These are phyloP conservation scores for Pseudococcus jackbeardsleyi DNA, from an alignment of 2,888 invertebrate genomes.

Conservation along the genomic window DNA sequence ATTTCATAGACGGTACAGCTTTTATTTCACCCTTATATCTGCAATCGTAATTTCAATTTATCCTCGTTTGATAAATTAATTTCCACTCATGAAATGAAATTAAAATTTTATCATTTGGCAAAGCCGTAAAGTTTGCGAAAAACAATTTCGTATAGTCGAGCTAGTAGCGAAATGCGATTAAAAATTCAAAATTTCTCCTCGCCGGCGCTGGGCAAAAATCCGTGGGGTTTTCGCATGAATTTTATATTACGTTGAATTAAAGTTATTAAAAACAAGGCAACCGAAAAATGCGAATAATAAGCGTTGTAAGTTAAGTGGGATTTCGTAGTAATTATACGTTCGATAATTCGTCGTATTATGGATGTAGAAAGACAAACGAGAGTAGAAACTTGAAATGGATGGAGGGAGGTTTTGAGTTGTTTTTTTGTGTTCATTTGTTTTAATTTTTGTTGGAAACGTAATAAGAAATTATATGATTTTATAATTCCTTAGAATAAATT, in stretches of 20 bases:
- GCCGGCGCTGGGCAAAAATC: background rate
- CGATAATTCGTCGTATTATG: background rate
- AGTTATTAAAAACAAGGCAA: background rate
- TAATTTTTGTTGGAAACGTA: no score
- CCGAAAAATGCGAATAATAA: background rate
- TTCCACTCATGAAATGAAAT: background rate
- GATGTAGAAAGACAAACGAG: no score
- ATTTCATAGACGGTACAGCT: background rate
- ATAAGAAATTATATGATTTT: no score
- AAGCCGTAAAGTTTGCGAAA: background rate
- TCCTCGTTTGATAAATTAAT: background rate
- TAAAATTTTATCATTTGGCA: background rate
- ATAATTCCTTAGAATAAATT: no score
- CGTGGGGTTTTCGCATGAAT: background rate
- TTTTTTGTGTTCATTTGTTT: no score
- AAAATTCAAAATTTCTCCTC: slow-evolving; percentile 1
- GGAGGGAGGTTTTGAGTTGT: no score
- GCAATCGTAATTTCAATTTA: background rate
- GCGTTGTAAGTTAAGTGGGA: background rate
- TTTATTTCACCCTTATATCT: background rate
- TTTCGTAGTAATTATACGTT: background rate
- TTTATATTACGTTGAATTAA: background rate
- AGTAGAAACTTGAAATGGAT: no score
- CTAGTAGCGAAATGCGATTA: background rate
- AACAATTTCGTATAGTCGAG: background rate